Evolutionary conservation across 2,113 vertebrate species (phyloP), one percentile per base, ranked within the genome.

Genomic region (Pygoscelis adeliae): DNA sequence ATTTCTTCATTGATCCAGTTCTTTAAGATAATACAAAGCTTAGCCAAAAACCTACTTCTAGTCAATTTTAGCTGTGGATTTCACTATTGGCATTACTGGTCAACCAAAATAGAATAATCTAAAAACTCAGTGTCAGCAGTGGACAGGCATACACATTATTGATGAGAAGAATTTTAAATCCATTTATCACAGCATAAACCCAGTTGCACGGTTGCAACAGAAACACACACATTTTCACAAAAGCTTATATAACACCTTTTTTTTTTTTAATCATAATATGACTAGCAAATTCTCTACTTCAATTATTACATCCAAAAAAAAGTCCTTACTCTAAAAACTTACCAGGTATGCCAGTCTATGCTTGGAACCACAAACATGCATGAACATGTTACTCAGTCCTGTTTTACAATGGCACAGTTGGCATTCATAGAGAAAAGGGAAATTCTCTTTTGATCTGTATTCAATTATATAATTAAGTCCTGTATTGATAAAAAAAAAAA

Each of bases 391-490:
- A 62, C 44, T 93, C 63, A 96, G n/a, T 52, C 94, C 83, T 63
- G 87, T 78, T 84, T 94, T 94, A 76, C 93, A 96, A 46, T 58
- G 44, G 66, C 97, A 98, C 5, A 98, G 77, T 15, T 90, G 93
- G 90, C 97, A 98, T 59, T 97, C 97, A 63, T 97, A 98, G 15
- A 97, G 58, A 92, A 93, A 86, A 89, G 83, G 65, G 73, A 88
- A 36, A 74, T 72, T 69, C 12, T 89, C 76, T 58, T 96, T 88
- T 65, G 90, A 69, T 56, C 61, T n/a, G 32, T 98, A 97, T 85
- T 98, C 96, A 76, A 86, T 87, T 79, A 98, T 89, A 55, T 97
- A 98, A 85, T 98, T 92, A 55, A 97, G 96, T 19, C 96, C 96
- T 97, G 80, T 13, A 53, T 87, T n/a, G 7, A 80, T 42, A 36